phyloP scores from a whole-genome alignment of 2,888 invertebrate genomes.

The Pheosia tremula region DNA sequence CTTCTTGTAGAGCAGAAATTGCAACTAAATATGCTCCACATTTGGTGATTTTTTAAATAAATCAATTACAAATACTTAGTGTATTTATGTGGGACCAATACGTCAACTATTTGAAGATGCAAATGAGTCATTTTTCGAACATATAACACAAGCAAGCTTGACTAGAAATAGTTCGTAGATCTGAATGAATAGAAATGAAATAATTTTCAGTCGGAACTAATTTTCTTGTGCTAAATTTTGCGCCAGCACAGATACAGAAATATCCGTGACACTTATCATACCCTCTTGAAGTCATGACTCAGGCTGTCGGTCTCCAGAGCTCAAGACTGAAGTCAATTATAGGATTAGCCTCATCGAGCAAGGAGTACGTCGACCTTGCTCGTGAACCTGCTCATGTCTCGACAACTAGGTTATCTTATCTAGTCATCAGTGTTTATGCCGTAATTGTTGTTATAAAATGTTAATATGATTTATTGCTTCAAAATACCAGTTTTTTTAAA shows the following conservation, averaged over 20 bases:
- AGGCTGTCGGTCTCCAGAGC: constrained; percentile 3
- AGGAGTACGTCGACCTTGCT: constrained; percentile 36
- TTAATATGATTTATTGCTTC: constrained; percentile 26
- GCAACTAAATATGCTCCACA: too few species aligned
- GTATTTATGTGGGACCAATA: too few species aligned
- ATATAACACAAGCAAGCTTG: neutral
- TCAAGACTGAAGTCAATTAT: constrained; percentile 21
- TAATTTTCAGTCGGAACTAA: neutral
- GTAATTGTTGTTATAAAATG: constrained; percentile 27
- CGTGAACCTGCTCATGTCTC: constrained; percentile 35
- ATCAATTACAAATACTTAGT: too few species aligned
- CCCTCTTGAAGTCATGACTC: constrained; percentile 13
- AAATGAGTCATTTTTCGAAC: too few species aligned
- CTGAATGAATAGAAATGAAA: neutral
- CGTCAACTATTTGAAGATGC: too few species aligned
- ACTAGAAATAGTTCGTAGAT: neutral
- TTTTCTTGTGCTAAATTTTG: neutral
- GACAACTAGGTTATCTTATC: constrained; percentile 42
- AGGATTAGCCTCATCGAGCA: constrained; percentile 18
- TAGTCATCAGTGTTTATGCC: constrained; percentile 11
- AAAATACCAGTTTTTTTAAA: neutral
- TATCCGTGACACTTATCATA: constrained; percentile 5
- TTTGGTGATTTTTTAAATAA: too few species aligned
- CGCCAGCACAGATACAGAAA: constrained; percentile 1
- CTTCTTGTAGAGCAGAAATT: too few species aligned